These are phyloP conservation scores for Sialis fuliginosa DNA, from an alignment of 2,888 invertebrate species.

Conservation along the genomic window DNA sequence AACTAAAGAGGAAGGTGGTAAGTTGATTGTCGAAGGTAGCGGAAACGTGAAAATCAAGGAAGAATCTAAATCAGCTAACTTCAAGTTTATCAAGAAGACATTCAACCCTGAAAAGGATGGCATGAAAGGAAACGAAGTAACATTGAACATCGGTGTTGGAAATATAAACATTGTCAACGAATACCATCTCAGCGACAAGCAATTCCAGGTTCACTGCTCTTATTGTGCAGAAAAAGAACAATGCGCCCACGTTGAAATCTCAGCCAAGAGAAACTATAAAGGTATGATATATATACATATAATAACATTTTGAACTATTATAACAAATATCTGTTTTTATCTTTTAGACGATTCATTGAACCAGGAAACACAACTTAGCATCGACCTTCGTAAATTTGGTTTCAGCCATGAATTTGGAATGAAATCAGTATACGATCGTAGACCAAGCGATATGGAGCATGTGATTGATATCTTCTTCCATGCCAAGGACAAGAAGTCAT, in stretches of 20 bases:
- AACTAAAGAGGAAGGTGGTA: constrained; percentile 50
- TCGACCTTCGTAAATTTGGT: constrained; percentile 58
- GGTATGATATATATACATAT: constrained; percentile 22
- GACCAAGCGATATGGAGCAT: constrained; percentile 41
- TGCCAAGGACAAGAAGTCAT: constrained; percentile 48
- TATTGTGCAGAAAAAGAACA: constrained; percentile 66
- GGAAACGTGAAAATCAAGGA: constrained; percentile 54
- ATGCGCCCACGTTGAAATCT: constrained; percentile 55
- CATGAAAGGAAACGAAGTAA: constrained; percentile 45
- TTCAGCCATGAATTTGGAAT: constrained; percentile 57
- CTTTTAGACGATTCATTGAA: constrained; percentile 19
- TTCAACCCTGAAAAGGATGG: constrained; percentile 38
- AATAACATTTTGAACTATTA: background rate
- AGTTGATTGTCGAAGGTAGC: constrained; percentile 55
- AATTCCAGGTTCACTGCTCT: constrained; percentile 49
- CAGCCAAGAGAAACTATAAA: constrained; percentile 32
- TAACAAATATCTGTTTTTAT: background rate
- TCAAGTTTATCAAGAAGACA: constrained; percentile 50
- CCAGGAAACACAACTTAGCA: constrained; percentile 42
- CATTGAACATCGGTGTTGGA: constrained; percentile 50
- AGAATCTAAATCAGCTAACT: constrained; percentile 48
- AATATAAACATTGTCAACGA: constrained; percentile 52
- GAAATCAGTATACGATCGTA: constrained; percentile 41
- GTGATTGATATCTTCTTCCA: constrained; percentile 54
- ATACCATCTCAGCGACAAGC: constrained; percentile 51